Conservation (phyloP, 2,113 vertebrate species). For the Antennarius striatus region DNA sequence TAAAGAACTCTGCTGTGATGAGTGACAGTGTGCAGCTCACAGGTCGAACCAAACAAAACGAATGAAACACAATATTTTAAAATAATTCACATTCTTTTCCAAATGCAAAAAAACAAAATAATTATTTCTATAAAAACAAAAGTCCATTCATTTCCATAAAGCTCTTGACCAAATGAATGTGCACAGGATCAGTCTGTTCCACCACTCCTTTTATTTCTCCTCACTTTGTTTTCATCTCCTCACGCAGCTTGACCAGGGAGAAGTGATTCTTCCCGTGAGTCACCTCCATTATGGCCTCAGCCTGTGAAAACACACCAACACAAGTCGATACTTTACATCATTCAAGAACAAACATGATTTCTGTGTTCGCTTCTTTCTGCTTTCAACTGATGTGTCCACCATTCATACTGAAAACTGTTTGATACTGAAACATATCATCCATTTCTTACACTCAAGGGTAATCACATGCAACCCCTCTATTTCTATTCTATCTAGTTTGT, state of each 20-base stretch:
- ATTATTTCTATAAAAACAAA: conserved; percentile 7
- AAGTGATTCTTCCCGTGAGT: conserved; percentile 92
- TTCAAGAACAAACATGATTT: neutral
- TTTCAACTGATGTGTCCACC: no score
- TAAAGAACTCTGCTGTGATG: no score
- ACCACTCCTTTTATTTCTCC: neutral
- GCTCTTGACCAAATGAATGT: conserved; percentile 9
- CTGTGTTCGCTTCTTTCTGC: neutral
- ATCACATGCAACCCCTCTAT: no score
- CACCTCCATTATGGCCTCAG: conserved; percentile 93
- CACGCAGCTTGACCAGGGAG: conserved; percentile 87
- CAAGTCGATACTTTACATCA: neutral
- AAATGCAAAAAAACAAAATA: no score
- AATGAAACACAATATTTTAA: no score
- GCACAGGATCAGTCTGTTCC: neutral
- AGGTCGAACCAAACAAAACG: no score
- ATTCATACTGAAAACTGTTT: no score
- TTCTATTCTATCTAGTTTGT: no score
- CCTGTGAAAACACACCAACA: conserved; percentile 74
- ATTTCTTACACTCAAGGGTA: no score
- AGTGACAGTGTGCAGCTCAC: no score
- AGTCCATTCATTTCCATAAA: conserved; percentile 25
- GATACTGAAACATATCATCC: no score
- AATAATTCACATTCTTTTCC: no score
- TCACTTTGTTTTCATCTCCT: conserved; percentile 77